Base-by-base conservation (phyloP, 2,113 vertebrate genomes). In the Hipposideros armiger region DNA sequence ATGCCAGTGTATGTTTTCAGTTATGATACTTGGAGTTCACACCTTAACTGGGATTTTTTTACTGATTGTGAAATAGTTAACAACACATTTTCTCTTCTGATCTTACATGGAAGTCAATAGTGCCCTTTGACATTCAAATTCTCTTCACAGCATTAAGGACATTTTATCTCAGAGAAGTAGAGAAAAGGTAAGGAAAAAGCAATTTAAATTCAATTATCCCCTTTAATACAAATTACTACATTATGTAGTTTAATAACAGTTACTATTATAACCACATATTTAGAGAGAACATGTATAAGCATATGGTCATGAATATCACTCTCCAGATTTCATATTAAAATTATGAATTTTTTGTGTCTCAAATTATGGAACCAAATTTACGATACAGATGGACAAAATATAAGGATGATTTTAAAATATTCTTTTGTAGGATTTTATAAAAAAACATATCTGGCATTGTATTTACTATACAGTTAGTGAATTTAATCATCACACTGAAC, bases 61-160 rank as follows among this genome's bases (percentile, higher is more conserved):
- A 64, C 40, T 94, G 81, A 95, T 78, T 91, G 58, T 96, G n/a
- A 66, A 96, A 96, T 95, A 94, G 60, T 32, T 96, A 80, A 83
- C 58, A 91, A 96, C 78, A 78, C 24, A 93, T 26, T 97, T 96
- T 47, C 16, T 91, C 70, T 67, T 91, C 97, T 96, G 89, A 97
- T 97, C 54, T 83, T 94, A 87, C 42, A 90, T 97, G 76, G 96
- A 98, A 97, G 90, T 97, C 81, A 97, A 13, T 90, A 87, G 4
- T 86, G 32, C 36, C 67, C 4, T 86, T 77, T 96, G 84, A 90
- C 77, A 97, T 78, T 66, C 56, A 54, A 83, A 97, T 97, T 97
- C 56, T 89, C 91, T 93, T n/a, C 40, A 92, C 0, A 91, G 2
- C 7, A 81, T 74, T 86, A 92, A 94, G 87, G 20, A 82, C 90